Base-by-base conservation (phyloP, 1,140 invertebrate genomes). In the Penaeus indicus region DNA sequence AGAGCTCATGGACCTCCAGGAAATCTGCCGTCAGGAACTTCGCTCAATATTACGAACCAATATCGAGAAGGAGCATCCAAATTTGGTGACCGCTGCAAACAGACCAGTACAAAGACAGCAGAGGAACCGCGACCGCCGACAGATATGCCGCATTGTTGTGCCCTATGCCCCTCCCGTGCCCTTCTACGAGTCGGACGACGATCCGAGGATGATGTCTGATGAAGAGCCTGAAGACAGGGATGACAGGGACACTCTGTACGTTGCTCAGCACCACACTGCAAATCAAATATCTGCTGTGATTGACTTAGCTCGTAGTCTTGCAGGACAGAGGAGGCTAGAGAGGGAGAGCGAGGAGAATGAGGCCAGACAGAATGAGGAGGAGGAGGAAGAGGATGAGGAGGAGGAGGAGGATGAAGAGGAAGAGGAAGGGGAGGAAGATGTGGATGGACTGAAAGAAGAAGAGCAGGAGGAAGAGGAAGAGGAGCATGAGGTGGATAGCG, bases 131-230 rank as follows among this genome's bases (percentile, higher is more conserved):
- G 81, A 84, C 13, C 67, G 87, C 47, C 60, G 82, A 67, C 72
- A 84, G 18, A 62, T 88, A 32, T 54, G 67, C 32, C 47, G 86
- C 10, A 38, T 84, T 47, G 69, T 88, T 84, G 87, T 82, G 32
- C 87, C 87, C 10, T 88, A 88, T 67, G 82, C 84, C 77, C 88
- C 93, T 78, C 88, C 93, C 8, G 90, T 90, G 10, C 93, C 94
- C 54, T 92, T 93, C 3, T 92, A 95, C 67, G 93, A 94, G 86
- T 92, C 96, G 62, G 95, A 96, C 96, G 94, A 94, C 94, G 94
- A 86, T 72, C 69, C 69, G 5, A 63, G 64, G 47, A 69, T 86
- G 72, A 62, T 85, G 10, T 85, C 88, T 27, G 80, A 86, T 75
- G 77, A 78, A 61, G 82, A 91, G 19, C n/a, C 88, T 62, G 63